Conservation (phyloP, 2,797 vertebrate species). For the Esox lucius region DNA sequence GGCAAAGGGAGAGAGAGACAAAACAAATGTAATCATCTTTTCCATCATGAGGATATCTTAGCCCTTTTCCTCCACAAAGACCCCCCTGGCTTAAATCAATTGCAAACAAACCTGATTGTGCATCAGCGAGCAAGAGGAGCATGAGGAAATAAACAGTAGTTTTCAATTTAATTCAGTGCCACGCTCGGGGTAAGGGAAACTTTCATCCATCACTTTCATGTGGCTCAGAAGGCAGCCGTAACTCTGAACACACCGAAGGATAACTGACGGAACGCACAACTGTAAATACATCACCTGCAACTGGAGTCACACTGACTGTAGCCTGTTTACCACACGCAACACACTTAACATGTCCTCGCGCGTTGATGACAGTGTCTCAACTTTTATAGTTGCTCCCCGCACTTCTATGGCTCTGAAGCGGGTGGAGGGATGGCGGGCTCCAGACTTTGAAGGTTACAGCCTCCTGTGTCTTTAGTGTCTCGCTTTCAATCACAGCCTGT, state of each 20-base stretch:
- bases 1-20: conserved; percentile 62
- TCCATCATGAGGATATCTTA: conserved; percentile 72
- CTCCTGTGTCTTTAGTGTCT: background rate
- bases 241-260: conserved; percentile 39
- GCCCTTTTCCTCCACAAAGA: conserved; percentile 61
- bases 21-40: conserved; percentile 81
- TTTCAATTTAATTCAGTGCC: conserved; percentile 78
- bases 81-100: conserved; percentile 77
- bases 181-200: conserved; percentile 68
- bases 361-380: conserved; percentile 25
- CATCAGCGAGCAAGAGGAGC: conserved; percentile 46
- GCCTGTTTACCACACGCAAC: conserved; percentile 50
- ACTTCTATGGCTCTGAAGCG: background rate
- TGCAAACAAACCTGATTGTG: conserved; percentile 78
- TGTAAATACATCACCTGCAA: conserved; percentile 65
- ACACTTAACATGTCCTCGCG: conserved; percentile 44
- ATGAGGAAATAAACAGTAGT: conserved; percentile 79
- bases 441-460: background rate
- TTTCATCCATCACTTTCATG: conserved; percentile 82
- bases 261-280: conserved; percentile 1
- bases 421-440: background rate
- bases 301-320: conserved; percentile 41
- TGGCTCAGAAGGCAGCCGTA: conserved; percentile 52
- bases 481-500: background rate
- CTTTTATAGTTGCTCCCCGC: background rate